phyloP scores from a whole-genome alignment of 2,113 vertebrate genomes.

The Numenius arquata region DNA sequence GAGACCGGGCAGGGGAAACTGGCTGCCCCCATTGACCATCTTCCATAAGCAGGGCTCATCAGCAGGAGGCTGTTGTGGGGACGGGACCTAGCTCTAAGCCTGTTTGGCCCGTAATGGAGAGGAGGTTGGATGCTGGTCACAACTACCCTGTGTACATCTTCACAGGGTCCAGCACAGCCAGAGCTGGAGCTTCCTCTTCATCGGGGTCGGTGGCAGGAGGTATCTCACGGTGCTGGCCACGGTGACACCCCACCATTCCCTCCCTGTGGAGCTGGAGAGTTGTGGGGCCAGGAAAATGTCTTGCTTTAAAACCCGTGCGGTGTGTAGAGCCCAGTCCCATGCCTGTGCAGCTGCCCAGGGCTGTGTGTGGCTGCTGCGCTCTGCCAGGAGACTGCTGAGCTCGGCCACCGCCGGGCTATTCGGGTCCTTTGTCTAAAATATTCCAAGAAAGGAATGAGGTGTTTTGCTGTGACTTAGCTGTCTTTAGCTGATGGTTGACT shows the following conservation, averaged over 20 bases:
- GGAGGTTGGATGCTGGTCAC: not conserved
- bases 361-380: accelerated
- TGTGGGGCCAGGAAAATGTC: not conserved
- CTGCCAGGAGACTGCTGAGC: accelerated
- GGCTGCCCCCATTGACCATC: not conserved
- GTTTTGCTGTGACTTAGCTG: not conserved
- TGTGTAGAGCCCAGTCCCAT: not conserved
- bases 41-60: not conserved
- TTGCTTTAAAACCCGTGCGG: not conserved
- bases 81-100: not conserved
- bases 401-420: accelerated
- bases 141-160: not conserved
- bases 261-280: not conserved
- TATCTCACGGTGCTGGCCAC: not conserved
- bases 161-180: not conserved
- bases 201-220: not conserved
- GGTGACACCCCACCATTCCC: not conserved
- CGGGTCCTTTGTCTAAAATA: not conserved
- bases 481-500: not conserved
- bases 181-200: not conserved
- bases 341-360: not conserved
- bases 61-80: not conserved
- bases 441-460: not conserved
- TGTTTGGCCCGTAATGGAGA: not conserved
- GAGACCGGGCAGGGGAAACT: accelerated